Percentiles rank a stretch among this genome's conserved stretches.
phyloP scores from a whole-genome alignment of 2,888 invertebrate genomes.

The Alloscopus bannaensis region DNA sequence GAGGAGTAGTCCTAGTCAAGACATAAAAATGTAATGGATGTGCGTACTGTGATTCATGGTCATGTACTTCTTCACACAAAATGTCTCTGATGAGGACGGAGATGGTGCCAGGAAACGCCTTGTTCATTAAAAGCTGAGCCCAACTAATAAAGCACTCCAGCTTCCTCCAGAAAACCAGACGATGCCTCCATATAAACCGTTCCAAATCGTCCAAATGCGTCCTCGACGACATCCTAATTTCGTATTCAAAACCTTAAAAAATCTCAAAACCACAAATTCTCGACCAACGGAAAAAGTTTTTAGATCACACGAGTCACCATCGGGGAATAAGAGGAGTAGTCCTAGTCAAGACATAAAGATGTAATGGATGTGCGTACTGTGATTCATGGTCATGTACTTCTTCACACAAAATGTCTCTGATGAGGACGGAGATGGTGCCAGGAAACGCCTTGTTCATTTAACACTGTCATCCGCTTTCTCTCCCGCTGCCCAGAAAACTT shows the following conservation, averaged over 20 bases:
- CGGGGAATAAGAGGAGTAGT: neutral
- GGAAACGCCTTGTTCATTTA: conserved; percentile 61
- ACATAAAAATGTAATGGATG: too few species aligned
- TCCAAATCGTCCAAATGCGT: neutral
- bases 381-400: conserved; percentile 1
- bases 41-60: neutral
- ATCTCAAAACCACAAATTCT: neutral
- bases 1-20: too few species aligned
- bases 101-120: conserved; percentile 44
- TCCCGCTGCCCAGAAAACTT: conserved; percentile 2
- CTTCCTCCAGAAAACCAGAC: neutral
- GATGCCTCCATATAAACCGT: neutral
- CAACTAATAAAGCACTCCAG: neutral
- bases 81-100: neutral
- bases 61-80: neutral
- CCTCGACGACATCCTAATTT: conserved; percentile 24
- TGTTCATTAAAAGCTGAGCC: neutral
- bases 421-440: conserved; percentile 22
- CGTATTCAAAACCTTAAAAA: conserved; percentile 23
- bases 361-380: conserved; percentile 1
- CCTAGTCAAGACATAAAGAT: neutral
- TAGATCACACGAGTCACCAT: neutral
- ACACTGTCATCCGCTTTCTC: conserved; percentile 51
- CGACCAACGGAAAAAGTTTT: neutral
- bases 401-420: conserved; percentile 9